phyloP scores from a whole-genome alignment of 2,113 vertebrate species.

The Benitochromis conjunctus region DNA sequence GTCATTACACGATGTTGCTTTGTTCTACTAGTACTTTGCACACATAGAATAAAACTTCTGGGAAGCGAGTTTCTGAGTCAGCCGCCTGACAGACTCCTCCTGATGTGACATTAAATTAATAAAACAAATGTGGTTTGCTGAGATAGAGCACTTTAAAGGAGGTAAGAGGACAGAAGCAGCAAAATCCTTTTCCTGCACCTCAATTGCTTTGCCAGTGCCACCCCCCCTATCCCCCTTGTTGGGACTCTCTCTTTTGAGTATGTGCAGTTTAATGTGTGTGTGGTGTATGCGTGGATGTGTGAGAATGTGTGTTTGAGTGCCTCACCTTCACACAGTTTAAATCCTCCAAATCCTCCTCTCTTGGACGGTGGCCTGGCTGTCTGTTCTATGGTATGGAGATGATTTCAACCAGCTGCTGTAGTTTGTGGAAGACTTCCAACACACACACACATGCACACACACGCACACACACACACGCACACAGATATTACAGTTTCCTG shows the following conservation, averaged over 20 bases:
- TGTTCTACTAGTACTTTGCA: constrained; percentile 40
- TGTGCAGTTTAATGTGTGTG: neutral
- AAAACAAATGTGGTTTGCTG: constrained; percentile 65
- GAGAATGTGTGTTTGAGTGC: constrained; percentile 24
- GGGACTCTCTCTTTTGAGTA: constrained; percentile 26
- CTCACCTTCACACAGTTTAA: constrained; percentile 57
- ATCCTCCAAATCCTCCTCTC: constrained; percentile 59
- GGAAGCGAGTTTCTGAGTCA: constrained; percentile 40
- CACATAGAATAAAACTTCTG: constrained; percentile 24
- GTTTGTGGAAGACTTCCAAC: constrained; percentile 35
- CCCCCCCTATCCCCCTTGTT: neutral
- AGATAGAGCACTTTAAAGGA: constrained; percentile 66
- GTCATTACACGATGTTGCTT: constrained; percentile 39
- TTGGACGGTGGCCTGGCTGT: constrained; percentile 43
- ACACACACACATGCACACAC: neutral
- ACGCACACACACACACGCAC: neutral
- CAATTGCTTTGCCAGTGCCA: constrained; percentile 15
- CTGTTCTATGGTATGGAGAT: constrained; percentile 35
- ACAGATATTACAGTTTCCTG: neutral
- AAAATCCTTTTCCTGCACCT: constrained; percentile 35
- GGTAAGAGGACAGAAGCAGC: constrained; percentile 36
- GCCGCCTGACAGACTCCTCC: constrained; percentile 33
- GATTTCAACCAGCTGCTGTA: constrained; percentile 50
- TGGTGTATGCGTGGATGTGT: neutral
- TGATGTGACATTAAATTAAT: constrained; percentile 67